Base-by-base conservation (phyloP, 2,888 invertebrate species). In the Metalampra italica region DNA sequence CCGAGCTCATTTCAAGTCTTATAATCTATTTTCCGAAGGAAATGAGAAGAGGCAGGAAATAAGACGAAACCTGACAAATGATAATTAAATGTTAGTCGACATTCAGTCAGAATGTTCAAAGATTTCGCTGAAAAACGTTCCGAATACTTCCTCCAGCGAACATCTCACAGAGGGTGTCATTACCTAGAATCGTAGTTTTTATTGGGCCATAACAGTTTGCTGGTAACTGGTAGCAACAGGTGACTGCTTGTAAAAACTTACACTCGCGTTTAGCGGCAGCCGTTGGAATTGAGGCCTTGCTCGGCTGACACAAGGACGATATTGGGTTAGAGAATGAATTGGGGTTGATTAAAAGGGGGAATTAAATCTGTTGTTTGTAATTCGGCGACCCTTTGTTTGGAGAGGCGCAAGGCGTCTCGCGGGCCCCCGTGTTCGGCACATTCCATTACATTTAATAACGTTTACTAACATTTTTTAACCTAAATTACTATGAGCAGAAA, bases 151-250 rank as follows among this genome's bases (percentile, higher is more conserved):
- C 9, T 11, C 8, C 32, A 2, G 2, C 7, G 62, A 66, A 53
- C 55, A 22, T 56, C 62, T 62, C 59, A 52, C 63, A 54, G 62
- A 66, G 62, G 60, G 64, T 63, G 68, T 63, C 75, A 68, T 79
- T 76, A 72, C 72, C 63, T 61, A 64, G 61, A 64, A 73, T 65
- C 68, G 75, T 72, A 69, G 66, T 73, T 80, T 80, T 82, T 80
- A 84, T 81, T 72, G 76, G 67, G 69, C 75, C 62, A 78, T 82
- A 77, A 81, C 79, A 69, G 64, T 76, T 68, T 62, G 54, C 51
- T 55, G 53, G 54, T 55, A 59, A 47, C 41, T 29, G 29, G 29
- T 15, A 57, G 75, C 83, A 84, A 83, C 83, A 83, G 82, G 83
- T 83, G 75, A 74, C 59, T 59, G 66, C 62, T 57, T 62, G 65